A percentile compares a stretch with the other conserved stretches of the same genome.
Evolutionary conservation across 2,888 invertebrate species (phyloP).

Genomic region (Euzophera pinguis): DNA sequence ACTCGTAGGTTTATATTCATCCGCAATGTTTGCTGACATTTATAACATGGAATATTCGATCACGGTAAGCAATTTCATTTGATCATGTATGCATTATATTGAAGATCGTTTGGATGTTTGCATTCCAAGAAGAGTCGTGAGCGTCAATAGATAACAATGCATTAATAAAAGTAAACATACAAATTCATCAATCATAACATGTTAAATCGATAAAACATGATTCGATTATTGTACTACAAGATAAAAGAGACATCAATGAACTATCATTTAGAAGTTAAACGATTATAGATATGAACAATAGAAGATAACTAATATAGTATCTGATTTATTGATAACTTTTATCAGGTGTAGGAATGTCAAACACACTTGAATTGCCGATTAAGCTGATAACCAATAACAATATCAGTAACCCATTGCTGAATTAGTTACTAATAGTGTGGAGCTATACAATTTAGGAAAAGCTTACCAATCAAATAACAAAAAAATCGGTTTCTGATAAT

Average conservation of each 20-base stretch:
- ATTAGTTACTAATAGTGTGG: background rate
- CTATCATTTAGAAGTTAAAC: slow-evolving; percentile 40
- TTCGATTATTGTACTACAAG: slow-evolving; percentile 41
- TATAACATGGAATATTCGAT: slow-evolving; percentile 38
- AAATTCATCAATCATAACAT: slow-evolving; percentile 55
- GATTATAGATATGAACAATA: slow-evolving; percentile 45
- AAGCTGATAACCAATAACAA: slow-evolving; percentile 62
- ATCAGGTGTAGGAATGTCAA: slow-evolving; percentile 47
- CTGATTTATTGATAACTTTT: slow-evolving; percentile 65
- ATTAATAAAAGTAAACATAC: slow-evolving; percentile 52
- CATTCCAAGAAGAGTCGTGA: slow-evolving; percentile 46
- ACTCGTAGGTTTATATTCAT: slow-evolving; percentile 15
- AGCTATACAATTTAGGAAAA: too few species aligned
- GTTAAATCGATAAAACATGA: slow-evolving; percentile 39
- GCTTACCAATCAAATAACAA: too few species aligned
- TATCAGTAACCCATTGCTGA: slow-evolving; percentile 13
- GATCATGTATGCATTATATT: slow-evolving; percentile 47
- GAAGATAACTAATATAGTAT: slow-evolving; percentile 42
- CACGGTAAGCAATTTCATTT: slow-evolving; percentile 39
- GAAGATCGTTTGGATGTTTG: slow-evolving; percentile 51
- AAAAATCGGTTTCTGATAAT: too few species aligned
- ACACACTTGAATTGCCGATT: slow-evolving; percentile 55
- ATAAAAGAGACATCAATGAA: slow-evolving; percentile 52
- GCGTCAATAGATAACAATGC: slow-evolving; percentile 54
- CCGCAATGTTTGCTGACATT: slow-evolving; percentile 35